These are phyloP conservation scores for Pararge aegeria DNA, from an alignment of 1,140 invertebrate species.

Conservation along the genomic window DNA sequence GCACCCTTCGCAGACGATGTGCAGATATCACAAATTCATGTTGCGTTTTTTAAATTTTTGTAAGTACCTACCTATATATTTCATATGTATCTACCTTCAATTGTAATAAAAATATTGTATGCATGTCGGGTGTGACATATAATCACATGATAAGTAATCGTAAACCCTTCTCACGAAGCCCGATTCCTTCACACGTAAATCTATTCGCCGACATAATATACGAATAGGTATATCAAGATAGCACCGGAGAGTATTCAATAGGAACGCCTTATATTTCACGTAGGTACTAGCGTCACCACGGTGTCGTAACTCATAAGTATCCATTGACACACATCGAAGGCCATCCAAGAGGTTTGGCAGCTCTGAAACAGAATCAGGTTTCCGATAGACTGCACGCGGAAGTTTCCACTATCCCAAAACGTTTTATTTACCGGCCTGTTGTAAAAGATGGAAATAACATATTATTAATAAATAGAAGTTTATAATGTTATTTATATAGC, in stretches of 20 bases:
- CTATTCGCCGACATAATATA: not conserved
- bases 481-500: no score
- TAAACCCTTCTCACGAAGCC: not conserved
- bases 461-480: no score
- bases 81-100: no score
- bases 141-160: not conserved
- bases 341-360: conserved; percentile 25
- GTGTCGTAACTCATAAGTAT: not conserved
- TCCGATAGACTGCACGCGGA: conserved; percentile 22
- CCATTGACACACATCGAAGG: conserved; percentile 38
- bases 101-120: no score
- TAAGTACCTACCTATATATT: no score
- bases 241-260: conserved; percentile 34
- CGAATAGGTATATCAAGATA: conserved; percentile 17
- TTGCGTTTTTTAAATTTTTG: no score
- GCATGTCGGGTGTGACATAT: not conserved
- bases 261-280: conserved; percentile 38
- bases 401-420: no score
- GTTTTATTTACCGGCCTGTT: no score
- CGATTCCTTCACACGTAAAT: not conserved
- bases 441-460: no score
- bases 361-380: conserved; percentile 31
- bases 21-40: no score
- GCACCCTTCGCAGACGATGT: no score
- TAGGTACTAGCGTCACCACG: not conserved